phyloP scores from a whole-genome alignment of 2,888 invertebrate species.

The Xanthia togata region DNA sequence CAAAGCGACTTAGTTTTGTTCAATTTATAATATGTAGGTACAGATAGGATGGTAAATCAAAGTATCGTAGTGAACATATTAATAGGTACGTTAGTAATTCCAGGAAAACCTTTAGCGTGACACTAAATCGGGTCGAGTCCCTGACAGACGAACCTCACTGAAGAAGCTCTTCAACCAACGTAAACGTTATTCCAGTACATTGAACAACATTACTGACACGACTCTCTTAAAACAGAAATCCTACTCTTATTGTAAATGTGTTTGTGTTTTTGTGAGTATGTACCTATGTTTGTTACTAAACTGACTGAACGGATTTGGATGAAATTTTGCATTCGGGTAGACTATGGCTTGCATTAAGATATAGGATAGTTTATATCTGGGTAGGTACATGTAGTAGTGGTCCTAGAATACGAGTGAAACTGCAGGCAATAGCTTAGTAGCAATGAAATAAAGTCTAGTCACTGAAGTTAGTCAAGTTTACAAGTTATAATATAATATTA shows the following conservation, averaged over 20 bases:
- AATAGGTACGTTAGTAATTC: not conserved
- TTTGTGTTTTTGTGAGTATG: not conserved
- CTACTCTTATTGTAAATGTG: not conserved
- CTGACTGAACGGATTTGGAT: not conserved
- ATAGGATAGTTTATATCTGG: not conserved
- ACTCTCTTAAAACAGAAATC: constrained; percentile 6
- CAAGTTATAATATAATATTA: constrained; percentile 34
- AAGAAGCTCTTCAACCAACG: constrained; percentile 42
- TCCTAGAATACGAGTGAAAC: not conserved
- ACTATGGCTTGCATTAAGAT: not conserved
- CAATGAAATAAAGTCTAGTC: not conserved
- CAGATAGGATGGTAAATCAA: not conserved
- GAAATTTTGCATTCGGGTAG: not conserved
- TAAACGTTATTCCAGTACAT: constrained; percentile 55
- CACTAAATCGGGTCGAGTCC: constrained; percentile 33
- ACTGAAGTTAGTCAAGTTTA: constrained; percentile 4
- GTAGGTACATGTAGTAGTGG: not conserved
- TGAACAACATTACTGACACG: constrained; percentile 45
- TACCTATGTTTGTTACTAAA: not conserved
- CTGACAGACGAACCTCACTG: constrained; percentile 29
- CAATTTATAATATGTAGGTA: not conserved
- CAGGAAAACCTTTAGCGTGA: constrained; percentile 25
- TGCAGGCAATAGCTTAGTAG: not conserved
- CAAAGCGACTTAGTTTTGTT: too few relatives aligned
- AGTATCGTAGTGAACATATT: not conserved